phyloP scores from a whole-genome alignment of 2,113 vertebrate species.

The Xyrauchen texanus region DNA sequence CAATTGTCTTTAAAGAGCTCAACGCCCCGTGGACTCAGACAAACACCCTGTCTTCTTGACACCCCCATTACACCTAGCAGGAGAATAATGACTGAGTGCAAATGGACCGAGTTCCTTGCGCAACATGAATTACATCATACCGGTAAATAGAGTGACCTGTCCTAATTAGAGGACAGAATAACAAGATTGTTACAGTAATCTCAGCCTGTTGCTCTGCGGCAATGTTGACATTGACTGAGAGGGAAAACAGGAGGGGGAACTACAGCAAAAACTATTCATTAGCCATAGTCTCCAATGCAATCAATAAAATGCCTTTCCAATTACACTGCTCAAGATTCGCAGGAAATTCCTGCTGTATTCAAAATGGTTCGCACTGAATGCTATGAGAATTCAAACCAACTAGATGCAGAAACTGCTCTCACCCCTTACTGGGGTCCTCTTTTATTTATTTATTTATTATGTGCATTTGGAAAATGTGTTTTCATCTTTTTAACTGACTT shows the following conservation, averaged over 20 bases:
- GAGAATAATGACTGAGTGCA: constrained; percentile 38
- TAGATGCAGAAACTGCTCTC: constrained; percentile 6
- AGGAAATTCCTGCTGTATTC: constrained; percentile 53
- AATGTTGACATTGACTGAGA: constrained; percentile 10
- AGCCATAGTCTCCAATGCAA: constrained; percentile 52
- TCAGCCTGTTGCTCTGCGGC: constrained; percentile 27
- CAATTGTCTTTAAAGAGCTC: constrained; percentile 40
- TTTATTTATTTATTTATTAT: constrained; percentile 21
- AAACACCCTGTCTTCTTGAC: constrained; percentile 13
- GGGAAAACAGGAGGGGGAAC: constrained; percentile 28
- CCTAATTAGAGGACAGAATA: constrained; percentile 41
- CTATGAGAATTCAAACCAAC: constrained; percentile 24
- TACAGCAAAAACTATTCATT: constrained; percentile 51
- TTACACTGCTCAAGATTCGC: constrained; percentile 40
- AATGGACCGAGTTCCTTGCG: constrained; percentile 20
- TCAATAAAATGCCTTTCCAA: constrained; percentile 59
- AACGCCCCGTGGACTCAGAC: not conserved
- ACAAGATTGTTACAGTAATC: constrained; percentile 26
- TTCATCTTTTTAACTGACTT: constrained; percentile 35
- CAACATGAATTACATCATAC: constrained; percentile 32
- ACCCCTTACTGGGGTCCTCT: constrained; percentile 22
- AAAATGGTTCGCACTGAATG: constrained; percentile 53
- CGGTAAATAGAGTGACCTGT: constrained; percentile 36
- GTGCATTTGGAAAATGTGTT: constrained; percentile 25
- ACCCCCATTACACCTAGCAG: constrained; percentile 21